Evolutionary conservation across 2,888 invertebrate species (phyloP).

Genomic region (Tenthredo amoena): DNA sequence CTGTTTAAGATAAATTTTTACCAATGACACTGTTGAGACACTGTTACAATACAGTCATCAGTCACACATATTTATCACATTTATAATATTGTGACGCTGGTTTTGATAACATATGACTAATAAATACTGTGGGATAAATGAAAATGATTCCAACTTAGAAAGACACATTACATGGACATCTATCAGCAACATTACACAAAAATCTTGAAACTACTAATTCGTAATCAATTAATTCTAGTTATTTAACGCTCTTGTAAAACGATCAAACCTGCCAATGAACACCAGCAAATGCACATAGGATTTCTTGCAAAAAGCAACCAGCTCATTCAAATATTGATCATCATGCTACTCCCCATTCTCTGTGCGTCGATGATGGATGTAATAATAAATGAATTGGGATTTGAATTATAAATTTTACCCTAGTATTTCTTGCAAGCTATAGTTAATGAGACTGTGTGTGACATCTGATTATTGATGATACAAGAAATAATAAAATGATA

Average conservation of each 20-base stretch:
- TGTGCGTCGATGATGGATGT: not conserved
- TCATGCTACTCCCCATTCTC: constrained; percentile 14
- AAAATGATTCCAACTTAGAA: not conserved
- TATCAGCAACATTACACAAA: constrained; percentile 1
- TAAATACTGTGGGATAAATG: not conserved
- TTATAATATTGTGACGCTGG: not conserved
- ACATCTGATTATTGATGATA: constrained; percentile 12
- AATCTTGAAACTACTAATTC: constrained; percentile 1
- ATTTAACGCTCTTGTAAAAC: not conserved
- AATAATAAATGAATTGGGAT: not conserved
- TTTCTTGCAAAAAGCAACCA: not conserved
- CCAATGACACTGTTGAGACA: not conserved
- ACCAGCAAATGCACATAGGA: not conserved
- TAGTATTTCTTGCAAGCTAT: not conserved
- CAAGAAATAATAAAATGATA: not conserved
- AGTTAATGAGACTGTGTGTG: constrained; percentile 26
- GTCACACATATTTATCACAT: not conserved
- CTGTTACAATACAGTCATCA: not conserved
- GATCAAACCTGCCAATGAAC: constrained; percentile 20
- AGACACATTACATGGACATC: not conserved
- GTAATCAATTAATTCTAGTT: not conserved
- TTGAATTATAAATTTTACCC: not conserved
- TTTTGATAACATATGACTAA: not conserved
- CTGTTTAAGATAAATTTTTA: not conserved
- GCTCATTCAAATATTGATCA: not conserved